These are phyloP conservation scores for Rhombomys opimus DNA, from an alignment of 2,113 vertebrate species.

Conservation along the genomic window DNA sequence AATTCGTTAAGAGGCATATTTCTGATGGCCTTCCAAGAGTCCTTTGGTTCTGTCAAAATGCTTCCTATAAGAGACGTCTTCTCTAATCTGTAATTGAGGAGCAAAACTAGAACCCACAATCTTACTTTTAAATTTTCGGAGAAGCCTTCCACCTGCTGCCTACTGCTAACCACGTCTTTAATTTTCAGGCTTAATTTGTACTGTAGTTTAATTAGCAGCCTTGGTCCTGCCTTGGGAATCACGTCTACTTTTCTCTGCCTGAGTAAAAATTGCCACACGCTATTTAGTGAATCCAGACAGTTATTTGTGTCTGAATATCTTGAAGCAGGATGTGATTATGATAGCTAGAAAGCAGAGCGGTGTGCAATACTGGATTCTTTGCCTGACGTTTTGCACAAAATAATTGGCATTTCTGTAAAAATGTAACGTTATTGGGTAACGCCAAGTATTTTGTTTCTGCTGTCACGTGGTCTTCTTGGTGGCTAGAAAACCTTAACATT, in stretches of 20 bases:
- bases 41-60: constrained; percentile 11
- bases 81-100: constrained; percentile 24
- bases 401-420: neutral
- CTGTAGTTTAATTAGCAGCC: constrained; percentile 61
- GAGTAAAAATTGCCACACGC: constrained; percentile 1
- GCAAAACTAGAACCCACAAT: neutral
- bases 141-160: neutral
- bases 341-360: neutral
- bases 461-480: neutral
- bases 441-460: neutral
- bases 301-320: constrained; percentile 51
- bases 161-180: constrained; percentile 1
- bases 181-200: constrained; percentile 43
- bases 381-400: neutral
- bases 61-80: neutral
- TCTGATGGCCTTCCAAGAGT: neutral
- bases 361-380: neutral
- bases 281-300: constrained; percentile 45
- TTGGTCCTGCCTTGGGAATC: constrained; percentile 15
- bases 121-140: constrained; percentile 7
- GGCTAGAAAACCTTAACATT: neutral
- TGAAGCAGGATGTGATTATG: constrained; percentile 23
- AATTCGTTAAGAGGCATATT: constrained; percentile 32
- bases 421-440: neutral
- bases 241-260: constrained; percentile 41